Conservation (phyloP, 2,888 invertebrate species). For the Dendrolimus houi region DNA sequence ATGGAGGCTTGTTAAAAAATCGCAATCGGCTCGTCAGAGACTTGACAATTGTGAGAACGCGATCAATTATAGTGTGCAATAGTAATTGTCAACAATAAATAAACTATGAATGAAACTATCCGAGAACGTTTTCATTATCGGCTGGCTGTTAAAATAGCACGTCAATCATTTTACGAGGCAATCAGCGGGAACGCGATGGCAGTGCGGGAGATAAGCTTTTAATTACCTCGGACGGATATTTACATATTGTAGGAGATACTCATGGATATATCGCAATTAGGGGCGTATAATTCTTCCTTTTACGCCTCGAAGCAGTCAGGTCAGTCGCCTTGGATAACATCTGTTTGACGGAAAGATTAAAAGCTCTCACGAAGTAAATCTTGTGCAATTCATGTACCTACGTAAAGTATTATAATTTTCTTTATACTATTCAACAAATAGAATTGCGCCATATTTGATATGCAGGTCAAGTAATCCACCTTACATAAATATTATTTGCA, state of each 20-base stretch:
- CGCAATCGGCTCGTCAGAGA: constrained; percentile 55
- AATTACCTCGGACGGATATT: constrained; percentile 71
- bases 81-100: constrained; percentile 69
- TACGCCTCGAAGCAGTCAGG: constrained; percentile 47
- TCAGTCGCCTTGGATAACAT: constrained; percentile 56
- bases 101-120: constrained; percentile 57
- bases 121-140: constrained; percentile 68
- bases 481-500: constrained; percentile 20
- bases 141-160: constrained; percentile 59
- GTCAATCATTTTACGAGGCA: constrained; percentile 72
- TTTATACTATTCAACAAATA: constrained; percentile 26
- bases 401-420: not conserved
- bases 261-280: constrained; percentile 69
- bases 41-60: constrained; percentile 73
- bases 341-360: constrained; percentile 62
- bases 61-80: constrained; percentile 72
- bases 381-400: not conserved
- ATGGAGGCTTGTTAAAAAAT: constrained; percentile 53
- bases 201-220: constrained; percentile 67
- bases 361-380: constrained; percentile 36
- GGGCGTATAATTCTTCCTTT: constrained; percentile 65
- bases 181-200: constrained; percentile 57
- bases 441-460: constrained; percentile 8
- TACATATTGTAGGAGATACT: constrained; percentile 71
- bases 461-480: constrained; percentile 1